These are phyloP conservation scores for Aphidoletes aphidimyza DNA, from an alignment of 2,888 invertebrate species.

Conservation along the genomic window DNA sequence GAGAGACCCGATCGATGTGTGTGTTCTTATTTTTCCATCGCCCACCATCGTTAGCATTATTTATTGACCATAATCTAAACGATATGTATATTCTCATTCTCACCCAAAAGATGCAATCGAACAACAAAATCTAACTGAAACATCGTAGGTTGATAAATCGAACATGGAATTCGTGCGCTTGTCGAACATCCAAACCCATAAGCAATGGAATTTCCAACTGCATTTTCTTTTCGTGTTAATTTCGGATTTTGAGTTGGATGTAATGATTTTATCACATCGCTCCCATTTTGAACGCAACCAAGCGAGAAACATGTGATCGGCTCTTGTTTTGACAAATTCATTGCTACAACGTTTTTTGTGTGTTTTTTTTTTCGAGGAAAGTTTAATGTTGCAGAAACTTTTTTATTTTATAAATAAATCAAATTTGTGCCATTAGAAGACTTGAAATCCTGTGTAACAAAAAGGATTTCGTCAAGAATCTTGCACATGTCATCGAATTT, in stretches of 20 bases:
- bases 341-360: no score
- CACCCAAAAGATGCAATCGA: not conserved
- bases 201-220: not conserved
- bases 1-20: not conserved
- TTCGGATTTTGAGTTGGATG: no score
- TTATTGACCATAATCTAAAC: conserved; percentile 46
- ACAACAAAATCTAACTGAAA: not conserved
- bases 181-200: not conserved
- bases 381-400: no score
- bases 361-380: no score
- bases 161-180: not conserved
- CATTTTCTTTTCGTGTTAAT: not conserved
- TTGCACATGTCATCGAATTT: no score
- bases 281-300: not conserved
- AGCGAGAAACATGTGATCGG: not conserved
- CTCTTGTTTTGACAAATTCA: no score
- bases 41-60: conserved; percentile 49
- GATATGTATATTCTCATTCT: not conserved
- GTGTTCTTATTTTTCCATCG: conserved; percentile 35
- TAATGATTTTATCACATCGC: conserved; percentile 5
- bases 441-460: no score
- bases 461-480: no score
- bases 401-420: no score
- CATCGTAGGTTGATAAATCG: conserved; percentile 1
- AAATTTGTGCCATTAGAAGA: no score